A percentile compares a stretch with the other conserved stretches of the same genome.
Conservation (phyloP, 2,888 invertebrate species). For the Rhimphoctona megacephalus region DNA sequence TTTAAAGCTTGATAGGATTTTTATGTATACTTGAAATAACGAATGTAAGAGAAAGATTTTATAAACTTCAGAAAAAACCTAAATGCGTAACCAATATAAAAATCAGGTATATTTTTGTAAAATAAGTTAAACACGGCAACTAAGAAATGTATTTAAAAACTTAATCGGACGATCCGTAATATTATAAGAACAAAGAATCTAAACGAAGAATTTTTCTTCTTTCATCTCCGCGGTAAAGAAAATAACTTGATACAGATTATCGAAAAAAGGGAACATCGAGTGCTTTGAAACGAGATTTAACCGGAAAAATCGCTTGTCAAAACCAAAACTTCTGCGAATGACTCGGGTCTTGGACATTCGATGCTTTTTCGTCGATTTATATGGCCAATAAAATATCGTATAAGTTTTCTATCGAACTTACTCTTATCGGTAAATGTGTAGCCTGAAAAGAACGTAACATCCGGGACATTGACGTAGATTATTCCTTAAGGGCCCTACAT, state of each 20-base stretch:
- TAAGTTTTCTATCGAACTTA: neutral
- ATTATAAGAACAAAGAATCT: no score
- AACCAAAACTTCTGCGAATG: slow-evolving; percentile 10
- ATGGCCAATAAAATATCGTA: slow-evolving; percentile 15
- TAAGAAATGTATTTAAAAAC: no score
- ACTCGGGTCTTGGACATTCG: neutral
- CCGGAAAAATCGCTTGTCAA: neutral
- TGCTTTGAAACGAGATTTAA: neutral
- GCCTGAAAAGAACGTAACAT: neutral
- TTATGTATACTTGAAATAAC: neutral
- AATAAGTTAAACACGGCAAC: no score
- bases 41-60: neutral
- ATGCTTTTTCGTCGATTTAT: slow-evolving; percentile 15
- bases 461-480: slow-evolving; percentile 26
- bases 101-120: no score
- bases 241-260: neutral
- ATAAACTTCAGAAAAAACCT: neutral
- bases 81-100: no score
- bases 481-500: slow-evolving; percentile 22
- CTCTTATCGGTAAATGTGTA: neutral
- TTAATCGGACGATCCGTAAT: no score
- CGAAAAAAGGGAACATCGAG: neutral
- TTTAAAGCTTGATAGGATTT: neutral
- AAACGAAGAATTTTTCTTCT: neutral
- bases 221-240: neutral